These are phyloP conservation scores for Chaenodraco wilsoni DNA, from an alignment of 2,797 vertebrate species.

Conservation along the genomic window DNA sequence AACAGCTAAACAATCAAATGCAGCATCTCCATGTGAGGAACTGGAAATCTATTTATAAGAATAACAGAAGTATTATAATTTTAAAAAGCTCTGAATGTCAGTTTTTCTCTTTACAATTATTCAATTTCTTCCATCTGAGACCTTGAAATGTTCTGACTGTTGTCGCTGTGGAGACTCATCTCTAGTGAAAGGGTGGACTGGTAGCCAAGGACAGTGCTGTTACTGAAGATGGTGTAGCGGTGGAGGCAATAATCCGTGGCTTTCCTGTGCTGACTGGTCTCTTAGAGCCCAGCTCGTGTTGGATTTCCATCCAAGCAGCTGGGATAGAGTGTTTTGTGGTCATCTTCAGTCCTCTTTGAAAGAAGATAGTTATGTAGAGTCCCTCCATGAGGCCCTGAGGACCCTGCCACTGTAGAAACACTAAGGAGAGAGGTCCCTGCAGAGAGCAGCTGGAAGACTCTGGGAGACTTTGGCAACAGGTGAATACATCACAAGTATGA, in stretches of 20 bases:
- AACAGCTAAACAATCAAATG: slow-evolving; percentile 35
- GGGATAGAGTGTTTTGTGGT: slow-evolving; percentile 62
- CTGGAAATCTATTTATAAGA: slow-evolving; percentile 28
- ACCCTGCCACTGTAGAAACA: slow-evolving; percentile 49
- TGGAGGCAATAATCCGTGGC: slow-evolving; percentile 72
- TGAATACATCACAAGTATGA: slow-evolving; percentile 52
- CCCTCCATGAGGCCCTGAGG: slow-evolving; percentile 66
- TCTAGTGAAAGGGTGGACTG: slow-evolving; percentile 28
- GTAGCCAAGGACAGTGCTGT: slow-evolving; percentile 50
- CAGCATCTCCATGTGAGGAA: slow-evolving; percentile 16
- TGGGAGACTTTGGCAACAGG: slow-evolving; percentile 51
- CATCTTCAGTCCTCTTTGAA: slow-evolving; percentile 74
- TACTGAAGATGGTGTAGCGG: slow-evolving; percentile 62
- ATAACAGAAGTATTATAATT: slow-evolving; percentile 25
- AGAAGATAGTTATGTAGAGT: slow-evolving; percentile 71
- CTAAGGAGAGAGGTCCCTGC: slow-evolving; percentile 28
- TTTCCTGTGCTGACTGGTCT: slow-evolving; percentile 70
- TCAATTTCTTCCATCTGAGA: slow-evolving; percentile 17
- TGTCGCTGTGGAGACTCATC: slow-evolving; percentile 22
- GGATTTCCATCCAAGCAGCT: slow-evolving; percentile 78
- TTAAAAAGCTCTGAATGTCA: slow-evolving; percentile 19
- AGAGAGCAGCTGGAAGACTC: slow-evolving; percentile 58
- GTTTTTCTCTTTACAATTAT: slow-evolving; percentile 27
- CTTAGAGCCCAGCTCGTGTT: slow-evolving; percentile 69
- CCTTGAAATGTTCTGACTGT: slow-evolving; percentile 32